Percentiles rank a stretch among this genome's conserved stretches.
Evolutionary conservation across 2,888 invertebrate species (phyloP).

Genomic region (Polia nebulosa): DNA sequence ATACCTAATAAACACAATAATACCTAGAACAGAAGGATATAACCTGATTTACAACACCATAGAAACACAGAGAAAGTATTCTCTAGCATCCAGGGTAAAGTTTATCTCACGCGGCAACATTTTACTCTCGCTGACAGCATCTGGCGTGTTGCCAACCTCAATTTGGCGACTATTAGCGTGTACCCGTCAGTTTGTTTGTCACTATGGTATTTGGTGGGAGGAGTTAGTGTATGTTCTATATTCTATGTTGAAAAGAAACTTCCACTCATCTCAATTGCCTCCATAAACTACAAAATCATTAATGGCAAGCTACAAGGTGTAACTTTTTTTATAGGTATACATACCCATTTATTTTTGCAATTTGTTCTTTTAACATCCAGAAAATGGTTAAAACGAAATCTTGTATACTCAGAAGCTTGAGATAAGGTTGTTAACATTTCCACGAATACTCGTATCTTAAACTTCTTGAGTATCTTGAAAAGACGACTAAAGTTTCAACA

Average conservation of each 20-base stretch:
- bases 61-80: constrained; percentile 24
- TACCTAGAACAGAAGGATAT: background rate
- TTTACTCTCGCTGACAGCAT: constrained; percentile 53
- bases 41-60: background rate
- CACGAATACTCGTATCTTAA: too few relatives aligned
- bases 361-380: too few relatives aligned
- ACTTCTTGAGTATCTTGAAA: too few relatives aligned
- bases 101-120: constrained; percentile 33
- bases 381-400: too few relatives aligned
- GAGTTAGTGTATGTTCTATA: background rate
- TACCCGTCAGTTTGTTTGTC: constrained; percentile 37
- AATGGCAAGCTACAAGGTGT: too few relatives aligned
- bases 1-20: background rate
- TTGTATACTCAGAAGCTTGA: too few relatives aligned
- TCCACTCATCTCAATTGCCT: background rate
- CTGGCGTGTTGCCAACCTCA: constrained; percentile 47
- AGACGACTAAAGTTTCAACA: too few relatives aligned
- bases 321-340: too few relatives aligned
- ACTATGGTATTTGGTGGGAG: constrained; percentile 7
- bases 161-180: constrained; percentile 35
- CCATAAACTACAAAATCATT: too few relatives aligned
- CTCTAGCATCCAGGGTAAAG: constrained; percentile 16
- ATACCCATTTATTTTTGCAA: too few relatives aligned
- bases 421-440: too few relatives aligned
- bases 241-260: background rate